Evolutionary conservation across 2,888 invertebrate species (phyloP).

Genomic region (Acanthoscelides obtectus): DNA sequence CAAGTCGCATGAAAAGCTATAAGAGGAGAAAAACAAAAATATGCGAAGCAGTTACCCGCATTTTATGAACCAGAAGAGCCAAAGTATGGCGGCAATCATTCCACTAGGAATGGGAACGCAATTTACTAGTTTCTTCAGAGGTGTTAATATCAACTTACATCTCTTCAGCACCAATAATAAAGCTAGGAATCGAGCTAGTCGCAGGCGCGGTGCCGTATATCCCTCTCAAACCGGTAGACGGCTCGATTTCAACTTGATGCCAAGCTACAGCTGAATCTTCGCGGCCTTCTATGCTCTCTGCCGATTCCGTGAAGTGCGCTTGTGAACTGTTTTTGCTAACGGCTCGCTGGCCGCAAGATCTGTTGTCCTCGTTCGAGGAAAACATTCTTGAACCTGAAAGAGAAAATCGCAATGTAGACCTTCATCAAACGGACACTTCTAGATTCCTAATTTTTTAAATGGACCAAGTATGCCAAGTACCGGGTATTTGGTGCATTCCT

Average conservation of each 20-base stretch:
- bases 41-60: no score
- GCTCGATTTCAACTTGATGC: background rate
- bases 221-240: conserved; percentile 22
- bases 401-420: no score
- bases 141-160: background rate
- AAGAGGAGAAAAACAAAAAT: no score
- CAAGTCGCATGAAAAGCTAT: no score
- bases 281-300: background rate
- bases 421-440: background rate
- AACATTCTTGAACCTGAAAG: background rate
- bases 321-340: conserved; percentile 1
- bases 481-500: no score
- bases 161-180: conserved; percentile 30
- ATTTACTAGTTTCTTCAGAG: no score
- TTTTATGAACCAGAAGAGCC: no score
- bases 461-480: no score
- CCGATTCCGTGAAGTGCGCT: background rate
- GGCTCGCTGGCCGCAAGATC: background rate
- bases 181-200: conserved; percentile 29
- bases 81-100: no score
- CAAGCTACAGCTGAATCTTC: background rate
- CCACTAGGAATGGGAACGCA: no score
- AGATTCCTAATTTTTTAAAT: conserved; percentile 9
- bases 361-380: background rate
- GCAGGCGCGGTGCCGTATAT: conserved; percentile 32